Percentiles rank a stretch among this genome's conserved stretches.
These are phyloP conservation scores for Otus scops DNA, from an alignment of 2,797 vertebrate species.

Conservation along the genomic window DNA sequence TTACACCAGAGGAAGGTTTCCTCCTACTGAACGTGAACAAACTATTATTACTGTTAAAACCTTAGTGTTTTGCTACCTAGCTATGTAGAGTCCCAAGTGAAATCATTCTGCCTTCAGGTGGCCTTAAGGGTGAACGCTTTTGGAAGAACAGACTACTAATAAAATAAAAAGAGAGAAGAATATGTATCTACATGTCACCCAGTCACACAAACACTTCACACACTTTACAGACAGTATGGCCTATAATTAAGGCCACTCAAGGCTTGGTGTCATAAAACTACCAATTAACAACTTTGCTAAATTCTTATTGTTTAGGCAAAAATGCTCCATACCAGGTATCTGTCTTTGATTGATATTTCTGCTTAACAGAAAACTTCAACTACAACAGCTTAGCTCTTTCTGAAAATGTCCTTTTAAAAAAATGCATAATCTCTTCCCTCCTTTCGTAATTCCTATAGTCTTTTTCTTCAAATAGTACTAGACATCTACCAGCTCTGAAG, in stretches of 20 bases:
- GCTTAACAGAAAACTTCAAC: background rate
- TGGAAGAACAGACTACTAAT: background rate
- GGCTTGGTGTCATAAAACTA: background rate
- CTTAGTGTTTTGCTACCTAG: background rate
- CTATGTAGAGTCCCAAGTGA: background rate
- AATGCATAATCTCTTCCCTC: background rate
- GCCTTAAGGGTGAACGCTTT: background rate
- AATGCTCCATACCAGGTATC: background rate
- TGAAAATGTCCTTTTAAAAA: background rate
- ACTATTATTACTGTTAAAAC: background rate
- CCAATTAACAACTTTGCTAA: background rate
- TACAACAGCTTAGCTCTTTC: background rate
- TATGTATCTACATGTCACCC: background rate
- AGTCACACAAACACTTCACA: background rate
- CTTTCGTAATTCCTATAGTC: background rate
- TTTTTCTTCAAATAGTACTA: background rate
- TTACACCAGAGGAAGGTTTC: background rate
- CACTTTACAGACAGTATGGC: background rate
- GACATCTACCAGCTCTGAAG: background rate
- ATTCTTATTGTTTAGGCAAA: background rate
- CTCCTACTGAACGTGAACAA: background rate
- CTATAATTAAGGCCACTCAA: background rate
- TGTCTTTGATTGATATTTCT: background rate
- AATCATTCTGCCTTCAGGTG: background rate
- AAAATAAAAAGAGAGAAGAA: background rate